Conservation (phyloP, 1,140 invertebrate species). For the Cyclargus thomasi region DNA sequence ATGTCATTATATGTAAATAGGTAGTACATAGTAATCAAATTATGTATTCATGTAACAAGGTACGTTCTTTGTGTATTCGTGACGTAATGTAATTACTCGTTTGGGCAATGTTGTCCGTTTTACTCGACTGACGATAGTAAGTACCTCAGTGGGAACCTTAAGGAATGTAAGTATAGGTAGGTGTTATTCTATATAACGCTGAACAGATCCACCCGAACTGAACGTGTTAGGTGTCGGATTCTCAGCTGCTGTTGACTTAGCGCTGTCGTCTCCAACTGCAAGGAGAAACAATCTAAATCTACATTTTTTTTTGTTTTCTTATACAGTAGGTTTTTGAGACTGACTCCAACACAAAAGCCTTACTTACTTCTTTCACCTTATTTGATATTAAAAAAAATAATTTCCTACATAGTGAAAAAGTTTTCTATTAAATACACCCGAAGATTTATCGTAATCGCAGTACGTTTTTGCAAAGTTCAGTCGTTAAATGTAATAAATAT, state of each 20-base stretch:
- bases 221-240: not conserved
- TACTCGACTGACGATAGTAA: too few species aligned
- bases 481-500: slow-evolving; percentile 2
- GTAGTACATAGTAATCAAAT: not conserved
- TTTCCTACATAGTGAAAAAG: not conserved
- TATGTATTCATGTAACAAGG: too few species aligned
- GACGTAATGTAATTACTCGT: too few species aligned
- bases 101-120: too few species aligned
- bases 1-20: not conserved
- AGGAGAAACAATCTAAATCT: not conserved
- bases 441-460: not conserved
- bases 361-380: too few species aligned
- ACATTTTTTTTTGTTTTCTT: not conserved
- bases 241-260: not conserved
- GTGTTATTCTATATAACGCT: not conserved
- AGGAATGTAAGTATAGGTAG: not conserved
- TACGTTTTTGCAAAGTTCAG: not conserved
- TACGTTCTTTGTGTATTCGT: too few species aligned
- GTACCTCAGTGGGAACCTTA: too few species aligned
- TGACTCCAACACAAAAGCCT: too few species aligned
- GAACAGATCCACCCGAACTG: not conserved
- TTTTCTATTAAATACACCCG: not conserved
- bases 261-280: not conserved
- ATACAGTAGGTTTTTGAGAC: too few species aligned
- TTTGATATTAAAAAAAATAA: too few species aligned